phyloP scores from a whole-genome alignment of 2,797 vertebrate genomes.

The Etheostoma nigrum region DNA sequence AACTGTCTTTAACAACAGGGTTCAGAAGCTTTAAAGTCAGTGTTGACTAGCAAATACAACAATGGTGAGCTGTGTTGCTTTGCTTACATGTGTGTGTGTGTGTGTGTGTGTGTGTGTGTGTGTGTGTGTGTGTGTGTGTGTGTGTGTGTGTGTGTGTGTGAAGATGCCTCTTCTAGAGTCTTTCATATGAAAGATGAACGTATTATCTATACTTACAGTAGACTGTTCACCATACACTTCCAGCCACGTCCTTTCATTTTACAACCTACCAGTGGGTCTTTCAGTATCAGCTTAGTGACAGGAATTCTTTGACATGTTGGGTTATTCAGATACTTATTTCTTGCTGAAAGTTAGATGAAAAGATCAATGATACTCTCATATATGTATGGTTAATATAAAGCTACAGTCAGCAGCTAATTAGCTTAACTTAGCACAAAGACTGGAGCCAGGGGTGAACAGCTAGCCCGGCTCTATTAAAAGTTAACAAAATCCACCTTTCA shows the following conservation, averaged over 20 bases:
- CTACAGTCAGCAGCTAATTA: background rate
- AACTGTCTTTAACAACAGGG: slow-evolving; percentile 59
- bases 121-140: slow-evolving; percentile 19
- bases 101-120: slow-evolving; percentile 15
- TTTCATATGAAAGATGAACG: slow-evolving; percentile 3
- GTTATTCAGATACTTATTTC: background rate
- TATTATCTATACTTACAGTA: background rate
- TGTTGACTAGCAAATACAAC: slow-evolving; percentile 39
- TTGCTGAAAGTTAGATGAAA: background rate
- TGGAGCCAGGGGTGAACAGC: background rate
- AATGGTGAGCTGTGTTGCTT: slow-evolving; percentile 22
- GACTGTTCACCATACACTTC: background rate
- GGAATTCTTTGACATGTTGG: background rate
- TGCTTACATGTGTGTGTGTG: slow-evolving; percentile 1
- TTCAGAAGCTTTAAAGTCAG: slow-evolving; percentile 41
- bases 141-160: slow-evolving; percentile 16
- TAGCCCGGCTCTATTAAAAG: no score
- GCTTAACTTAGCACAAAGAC: background rate
- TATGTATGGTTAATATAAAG: background rate
- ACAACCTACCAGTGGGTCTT: background rate
- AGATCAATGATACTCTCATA: background rate
- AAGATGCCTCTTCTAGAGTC: background rate
- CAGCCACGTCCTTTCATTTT: background rate
- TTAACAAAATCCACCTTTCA: no score
- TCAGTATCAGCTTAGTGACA: background rate